Evolutionary conservation across 2,797 vertebrate genomes (phyloP), one percentile per base, ranked within the genome.

Genomic region (Uromys caudimaculatus): DNA sequence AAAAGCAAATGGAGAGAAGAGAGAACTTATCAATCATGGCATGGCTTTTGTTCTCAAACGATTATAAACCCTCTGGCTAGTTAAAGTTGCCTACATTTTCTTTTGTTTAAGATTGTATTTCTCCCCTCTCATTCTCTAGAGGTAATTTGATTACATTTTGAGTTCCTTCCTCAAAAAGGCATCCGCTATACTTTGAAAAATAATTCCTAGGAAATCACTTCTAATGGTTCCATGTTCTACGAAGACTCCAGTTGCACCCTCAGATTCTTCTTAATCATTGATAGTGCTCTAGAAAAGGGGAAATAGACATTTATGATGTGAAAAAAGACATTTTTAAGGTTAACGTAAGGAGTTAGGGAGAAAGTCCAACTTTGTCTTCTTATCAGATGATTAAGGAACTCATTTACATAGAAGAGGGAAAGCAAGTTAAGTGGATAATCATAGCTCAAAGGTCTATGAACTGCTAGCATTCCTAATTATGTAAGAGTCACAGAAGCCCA

Each of bases 21-120:
- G 89, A 77, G 75, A 93, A 6, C n/a, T n/a, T 76, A 94, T 96
- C 95, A 94, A 95, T 97, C 92, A 95, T 17, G 71, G 52, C 38
- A 92, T 12, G 71, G 52, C 41, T 94, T 95, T 96, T 97, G 87
- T 97, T 98, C 90, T 87, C 71, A 85, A 94, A 97, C 94, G 77
- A 97, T 89, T 97, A 81, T 79, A 52, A 93, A 95, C 96, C 96
- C 95, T 93, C 94, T 96, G 89, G 84, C 77, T 93, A 91, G 93
- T 96, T 96, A 97, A 98, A 98, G 97, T 90, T 97, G 95, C 95
- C 97, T 98, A 93, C 93, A 96, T 95, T 98, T 98, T 97, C 84
- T 94, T 97, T 94, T 88, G 79, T 89, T 94, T 94, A 94, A 35
- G 82, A 81, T 27, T 4, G 62, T 17, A 16, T 75, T 95, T 97